phyloP scores from a whole-genome alignment of 2,888 invertebrate species.

The Drepanosiphum platanoidis region DNA sequence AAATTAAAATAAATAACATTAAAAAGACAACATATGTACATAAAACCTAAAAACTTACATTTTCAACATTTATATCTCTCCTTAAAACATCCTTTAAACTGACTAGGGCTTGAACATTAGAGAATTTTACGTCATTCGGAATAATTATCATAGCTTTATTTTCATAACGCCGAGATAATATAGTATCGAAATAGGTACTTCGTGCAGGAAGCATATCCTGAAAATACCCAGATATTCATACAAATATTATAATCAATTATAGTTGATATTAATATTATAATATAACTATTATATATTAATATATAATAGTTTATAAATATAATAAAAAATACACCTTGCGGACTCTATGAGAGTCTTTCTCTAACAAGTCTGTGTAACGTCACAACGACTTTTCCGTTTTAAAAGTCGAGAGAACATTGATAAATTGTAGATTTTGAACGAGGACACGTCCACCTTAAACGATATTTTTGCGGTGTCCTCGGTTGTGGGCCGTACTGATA shows the following conservation, averaged over 20 bases:
- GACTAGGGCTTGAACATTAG: slow-evolving; percentile 87
- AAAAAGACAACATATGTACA: no score
- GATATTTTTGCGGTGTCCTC: slow-evolving; percentile 79
- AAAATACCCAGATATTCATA: slow-evolving; percentile 62
- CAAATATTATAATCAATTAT: not conserved
- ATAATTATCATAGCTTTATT: slow-evolving; percentile 85
- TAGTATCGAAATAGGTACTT: slow-evolving; percentile 88
- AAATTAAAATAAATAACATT: slow-evolving; percentile 65
- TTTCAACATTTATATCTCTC: slow-evolving; percentile 93
- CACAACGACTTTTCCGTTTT: slow-evolving; percentile 88
- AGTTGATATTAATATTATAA: no score
- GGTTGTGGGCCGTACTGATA: slow-evolving; percentile 47
- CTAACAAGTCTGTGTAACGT: slow-evolving; percentile 89
- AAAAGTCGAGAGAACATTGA: slow-evolving; percentile 76
- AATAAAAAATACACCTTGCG: slow-evolving; percentile 71
- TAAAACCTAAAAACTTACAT: slow-evolving; percentile 74
- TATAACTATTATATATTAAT: no score
- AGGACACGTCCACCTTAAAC: slow-evolving; percentile 91
- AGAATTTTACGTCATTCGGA: slow-evolving; percentile 89
- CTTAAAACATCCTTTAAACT: slow-evolving; percentile 98
- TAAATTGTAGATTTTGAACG: slow-evolving; percentile 87
- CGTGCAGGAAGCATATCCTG: slow-evolving; percentile 91
- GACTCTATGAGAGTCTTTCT: slow-evolving; percentile 80
- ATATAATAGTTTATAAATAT: slow-evolving; percentile 5
- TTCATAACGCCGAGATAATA: slow-evolving; percentile 83